A percentile compares a stretch with the other conserved stretches of the same genome.
Evolutionary conservation across 1,140 invertebrate genomes (phyloP).

Genomic region (Papilio polytes): DNA sequence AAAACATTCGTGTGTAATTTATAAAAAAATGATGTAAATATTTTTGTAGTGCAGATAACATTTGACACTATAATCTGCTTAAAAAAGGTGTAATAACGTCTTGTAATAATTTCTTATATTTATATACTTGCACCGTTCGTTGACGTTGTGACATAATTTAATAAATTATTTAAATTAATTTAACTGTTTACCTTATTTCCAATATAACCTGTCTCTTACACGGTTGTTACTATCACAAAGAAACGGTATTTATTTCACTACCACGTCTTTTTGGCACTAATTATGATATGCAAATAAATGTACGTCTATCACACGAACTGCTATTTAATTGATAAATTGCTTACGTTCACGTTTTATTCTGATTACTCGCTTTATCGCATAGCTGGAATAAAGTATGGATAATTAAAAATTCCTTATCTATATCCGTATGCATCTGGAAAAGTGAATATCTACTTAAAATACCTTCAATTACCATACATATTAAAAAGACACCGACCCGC

Average conservation of each 20-base stretch:
- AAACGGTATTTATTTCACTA: background rate
- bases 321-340: constrained; percentile 34
- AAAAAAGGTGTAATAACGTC: background rate
- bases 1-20: too few species aligned
- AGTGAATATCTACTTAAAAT: too few species aligned
- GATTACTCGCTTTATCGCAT: constrained; percentile 20
- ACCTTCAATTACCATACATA: too few species aligned
- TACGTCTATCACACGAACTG: background rate
- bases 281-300: constrained; percentile 44
- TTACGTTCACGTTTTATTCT: constrained; percentile 20
- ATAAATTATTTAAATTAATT: background rate
- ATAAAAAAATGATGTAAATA: too few species aligned
- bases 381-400: background rate
- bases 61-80: background rate
- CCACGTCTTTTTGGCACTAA: constrained; percentile 48
- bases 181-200: background rate
- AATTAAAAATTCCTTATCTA: background rate
- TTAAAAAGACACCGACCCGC: too few species aligned
- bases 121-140: background rate
- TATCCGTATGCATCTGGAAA: background rate
- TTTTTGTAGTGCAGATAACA: background rate
- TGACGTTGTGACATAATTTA: background rate
- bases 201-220: background rate
- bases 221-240: background rate
- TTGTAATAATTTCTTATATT: background rate